Conservation (phyloP, 2,113 vertebrate genomes). For the Rhineura floridana region DNA sequence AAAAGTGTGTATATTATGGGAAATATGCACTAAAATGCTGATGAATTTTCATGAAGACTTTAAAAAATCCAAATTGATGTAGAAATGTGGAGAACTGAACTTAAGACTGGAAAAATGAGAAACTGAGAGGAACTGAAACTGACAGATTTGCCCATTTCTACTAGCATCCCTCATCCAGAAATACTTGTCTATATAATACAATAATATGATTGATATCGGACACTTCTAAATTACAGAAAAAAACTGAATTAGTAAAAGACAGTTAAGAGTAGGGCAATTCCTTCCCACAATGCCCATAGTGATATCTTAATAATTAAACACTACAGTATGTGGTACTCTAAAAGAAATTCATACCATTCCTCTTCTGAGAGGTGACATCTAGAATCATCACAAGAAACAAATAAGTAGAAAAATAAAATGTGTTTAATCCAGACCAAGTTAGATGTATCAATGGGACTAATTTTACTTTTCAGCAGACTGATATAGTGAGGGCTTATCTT, state of each 20-base stretch:
- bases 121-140: too few species aligned
- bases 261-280: background rate
- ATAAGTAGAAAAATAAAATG: background rate
- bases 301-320: background rate
- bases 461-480: background rate
- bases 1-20: too few species aligned
- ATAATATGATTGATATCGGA: background rate
- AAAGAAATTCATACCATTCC: background rate
- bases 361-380: background rate
- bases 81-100: too few species aligned
- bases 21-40: too few species aligned
- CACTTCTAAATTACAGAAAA: background rate
- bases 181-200: background rate
- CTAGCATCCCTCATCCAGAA: background rate
- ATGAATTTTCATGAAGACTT: too few species aligned
- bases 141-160: too few species aligned
- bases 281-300: background rate
- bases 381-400: background rate
- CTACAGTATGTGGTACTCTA: background rate
- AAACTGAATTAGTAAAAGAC: background rate
- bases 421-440: background rate
- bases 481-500: background rate
- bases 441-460: background rate
- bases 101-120: too few species aligned
- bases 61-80: too few species aligned